phyloP scores from a whole-genome alignment of 2,797 vertebrate genomes.

The Takifugu ocellatus region DNA sequence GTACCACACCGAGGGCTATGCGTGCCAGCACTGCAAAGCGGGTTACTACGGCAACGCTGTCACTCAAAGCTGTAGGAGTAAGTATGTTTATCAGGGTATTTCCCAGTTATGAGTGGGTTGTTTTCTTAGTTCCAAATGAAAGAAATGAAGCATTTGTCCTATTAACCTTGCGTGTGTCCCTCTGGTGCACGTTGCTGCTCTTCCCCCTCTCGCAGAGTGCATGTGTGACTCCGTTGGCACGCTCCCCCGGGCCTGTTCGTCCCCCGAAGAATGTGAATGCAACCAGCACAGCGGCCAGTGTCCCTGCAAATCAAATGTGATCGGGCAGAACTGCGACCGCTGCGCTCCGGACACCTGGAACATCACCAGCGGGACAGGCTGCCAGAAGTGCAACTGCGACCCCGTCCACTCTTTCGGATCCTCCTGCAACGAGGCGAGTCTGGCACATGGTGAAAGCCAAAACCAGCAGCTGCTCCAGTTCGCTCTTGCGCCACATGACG shows the following conservation, averaged over 20 bases:
- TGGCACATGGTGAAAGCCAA: no score
- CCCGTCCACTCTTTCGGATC: conserved; percentile 75
- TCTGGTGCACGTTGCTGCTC: no score
- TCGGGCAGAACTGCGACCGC: conserved; percentile 87
- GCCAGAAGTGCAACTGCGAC: conserved; percentile 83
- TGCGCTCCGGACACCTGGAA: conserved; percentile 88
- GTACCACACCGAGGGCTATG: conserved; percentile 85
- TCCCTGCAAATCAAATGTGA: conserved; percentile 83
- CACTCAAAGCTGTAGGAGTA: conserved; percentile 90
- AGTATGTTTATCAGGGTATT: conserved; percentile 52
- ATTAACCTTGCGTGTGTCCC: no score
- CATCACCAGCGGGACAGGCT: conserved; percentile 82
- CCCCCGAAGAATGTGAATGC: conserved; percentile 79
- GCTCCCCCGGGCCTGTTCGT: conserved; percentile 69
- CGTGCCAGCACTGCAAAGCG: conserved; percentile 82
- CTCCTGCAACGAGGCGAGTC: conserved; percentile 85
- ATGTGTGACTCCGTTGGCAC: conserved; percentile 85
- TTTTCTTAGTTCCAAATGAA: no score
- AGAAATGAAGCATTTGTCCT: no score
- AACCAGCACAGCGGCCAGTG: conserved; percentile 84
- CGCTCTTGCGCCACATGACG: neutral
- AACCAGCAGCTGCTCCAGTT: conserved; percentile 22
- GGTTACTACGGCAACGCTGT: conserved; percentile 88
- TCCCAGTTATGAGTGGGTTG: no score
- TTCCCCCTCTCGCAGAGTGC: conserved; percentile 76